Evolutionary conservation across 2,113 vertebrate species (phyloP).

Genomic region (Semnornis frantzii): DNA sequence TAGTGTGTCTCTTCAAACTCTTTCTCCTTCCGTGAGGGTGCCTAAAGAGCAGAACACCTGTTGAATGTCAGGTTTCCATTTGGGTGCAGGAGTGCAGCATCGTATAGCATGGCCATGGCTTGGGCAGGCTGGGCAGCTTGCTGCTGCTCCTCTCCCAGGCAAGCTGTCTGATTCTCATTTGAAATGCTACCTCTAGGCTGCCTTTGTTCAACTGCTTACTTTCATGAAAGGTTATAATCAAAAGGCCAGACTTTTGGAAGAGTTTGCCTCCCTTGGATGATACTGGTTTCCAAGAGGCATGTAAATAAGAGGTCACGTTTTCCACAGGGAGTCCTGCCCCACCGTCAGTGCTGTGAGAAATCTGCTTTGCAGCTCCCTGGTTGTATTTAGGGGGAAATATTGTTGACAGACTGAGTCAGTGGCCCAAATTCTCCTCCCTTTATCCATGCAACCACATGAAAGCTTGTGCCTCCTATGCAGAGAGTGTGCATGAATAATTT

Average conservation of each 20-base stretch:
- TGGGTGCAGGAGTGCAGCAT: neutral
- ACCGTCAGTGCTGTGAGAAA: neutral
- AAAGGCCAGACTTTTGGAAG: neutral
- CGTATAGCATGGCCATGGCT: neutral
- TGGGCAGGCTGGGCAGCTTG: neutral
- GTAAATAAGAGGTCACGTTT: slow-evolving; percentile 5
- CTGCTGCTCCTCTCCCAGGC: neutral
- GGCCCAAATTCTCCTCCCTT: slow-evolving; percentile 58
- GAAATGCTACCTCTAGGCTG: slow-evolving; percentile 35
- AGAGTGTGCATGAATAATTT: slow-evolving; percentile 62
- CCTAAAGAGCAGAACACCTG: slow-evolving; percentile 2
- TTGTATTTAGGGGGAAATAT: slow-evolving; percentile 35
- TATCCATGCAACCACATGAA: slow-evolving; percentile 67
- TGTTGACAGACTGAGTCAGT: slow-evolving; percentile 57
- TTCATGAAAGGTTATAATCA: slow-evolving; percentile 28
- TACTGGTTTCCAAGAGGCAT: neutral
- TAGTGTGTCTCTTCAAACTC: neutral
- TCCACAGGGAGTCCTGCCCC: slow-evolving; percentile 8
- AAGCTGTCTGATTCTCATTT: neutral
- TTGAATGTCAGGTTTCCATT: slow-evolving; percentile 26
- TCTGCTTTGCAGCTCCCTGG: slow-evolving; percentile 9
- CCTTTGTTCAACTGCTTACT: slow-evolving; percentile 36
- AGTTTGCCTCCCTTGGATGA: neutral
- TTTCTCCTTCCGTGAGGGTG: neutral
- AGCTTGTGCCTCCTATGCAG: slow-evolving; percentile 54